Evolutionary conservation across 2,113 vertebrate genomes (phyloP), one percentile per base, ranked within the genome.

Genomic region (Ptychochromis oligacanthus): DNA sequence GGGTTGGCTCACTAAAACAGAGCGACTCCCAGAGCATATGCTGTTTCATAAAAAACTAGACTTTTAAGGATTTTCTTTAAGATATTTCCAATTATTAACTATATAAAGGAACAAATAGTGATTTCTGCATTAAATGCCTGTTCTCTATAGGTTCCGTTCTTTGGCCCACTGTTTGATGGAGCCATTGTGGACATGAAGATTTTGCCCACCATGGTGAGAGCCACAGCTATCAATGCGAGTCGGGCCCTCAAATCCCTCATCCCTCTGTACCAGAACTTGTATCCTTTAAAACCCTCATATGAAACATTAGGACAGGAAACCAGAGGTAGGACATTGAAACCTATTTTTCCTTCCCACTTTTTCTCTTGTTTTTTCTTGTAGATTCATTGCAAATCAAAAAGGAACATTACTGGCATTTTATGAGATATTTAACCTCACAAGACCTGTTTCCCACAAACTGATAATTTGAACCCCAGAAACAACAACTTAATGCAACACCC

Each of bases 191-290:
- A 99, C 95, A 97, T 97, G 92, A 97, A 99, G 94, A 97, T 99
- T 91, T 95, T 99, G 91, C 97, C 98, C 81, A 97, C 97, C 87
- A 96, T 99, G 96, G 98, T 99, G 91, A 95, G 98, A 92, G 97
- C 98, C 88, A 99, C 98, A 46, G 98, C 98, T 83, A 97, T 99
- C 95, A 99, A 99, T 75, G 98, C 98, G 93, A 99, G 98, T 91
- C 97, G 97, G 85, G 98, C 98, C 26, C 94, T 99, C 80, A 99
- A 99, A 88, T 99, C 98, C 6, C 96, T 99, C 93, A 99, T 99
- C 85, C 97, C 98, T 3, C 95, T 99, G 17, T 99, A 99, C 96
- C 98, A 99, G 95, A 99, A 98, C 93, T 99, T 99, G 98, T 99
- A 99, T 99, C 98, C 98, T 99, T 99, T 89, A 3, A 82, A 83